Base-by-base conservation (phyloP, 2,797 vertebrate species). In the Artibeus lituratus region DNA sequence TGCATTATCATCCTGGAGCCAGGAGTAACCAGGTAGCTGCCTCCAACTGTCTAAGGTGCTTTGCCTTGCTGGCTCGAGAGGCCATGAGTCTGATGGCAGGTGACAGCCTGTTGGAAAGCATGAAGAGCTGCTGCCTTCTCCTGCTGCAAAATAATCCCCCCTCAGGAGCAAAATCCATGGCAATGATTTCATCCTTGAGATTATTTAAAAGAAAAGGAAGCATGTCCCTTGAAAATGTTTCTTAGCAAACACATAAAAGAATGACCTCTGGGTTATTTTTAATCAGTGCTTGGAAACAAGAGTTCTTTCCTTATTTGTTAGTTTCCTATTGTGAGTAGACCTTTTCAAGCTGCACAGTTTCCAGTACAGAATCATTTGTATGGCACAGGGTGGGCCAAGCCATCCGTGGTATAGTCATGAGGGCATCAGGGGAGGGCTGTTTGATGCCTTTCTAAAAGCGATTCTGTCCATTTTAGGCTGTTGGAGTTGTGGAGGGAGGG, bases 201-300 rank as follows among this genome's bases (percentile, higher is more conserved):
- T 97, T 94, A 96, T 85, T 98, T 93, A 67, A 70, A 96, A 95
- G 96, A 92, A 97, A 96, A 87, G 55, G 93, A 94, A 95, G 69
- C 53, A 42, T 88, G 55, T 86, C 93, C 39, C 89, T 82, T 91
- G 80, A 91, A 92, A 94, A 94, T 91, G 59, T 91, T 95, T 91
- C 82, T 95, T 84, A 92, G 65, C 84, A 95, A 95, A 95, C 35
- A 95, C 65, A 93, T 77, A 55, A 95, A 96, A 94, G 87, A 87
- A 94, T 80, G 93, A 69, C 92, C 96, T 82, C 76, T 67, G 57
- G 95, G 67, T 87, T 96, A 92, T 82, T 93, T 97, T 94, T 96
- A 94, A 96, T 95, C 95, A 94, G 35, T 76, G 89, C 84, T 94
- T 86, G 92, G 87, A 96, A 96, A 96, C 91, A 91, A 78, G 62